Base-by-base conservation (phyloP, 1,140 invertebrate genomes). In the Diorhabda elongata region DNA sequence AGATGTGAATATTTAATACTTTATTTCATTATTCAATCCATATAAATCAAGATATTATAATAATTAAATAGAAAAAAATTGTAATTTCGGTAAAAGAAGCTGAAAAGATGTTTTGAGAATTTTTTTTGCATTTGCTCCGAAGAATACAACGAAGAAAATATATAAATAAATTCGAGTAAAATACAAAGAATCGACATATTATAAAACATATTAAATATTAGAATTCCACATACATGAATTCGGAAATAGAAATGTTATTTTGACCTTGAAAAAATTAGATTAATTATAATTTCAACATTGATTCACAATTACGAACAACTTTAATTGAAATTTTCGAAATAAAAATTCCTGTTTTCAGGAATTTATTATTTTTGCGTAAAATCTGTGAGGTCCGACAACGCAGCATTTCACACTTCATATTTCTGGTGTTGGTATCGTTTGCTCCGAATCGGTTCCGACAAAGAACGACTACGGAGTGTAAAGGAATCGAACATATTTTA, bases 401-500 rank as follows among this genome's bases (percentile, higher is more conserved):
- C 47, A 6, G 47, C 47, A 8, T 52, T 52, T n/a, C 47, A 52
- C n/a, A 52, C n/a, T n/a, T 8, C 47, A 52, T n/a, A 52, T 52
- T n/a, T 6, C n/a, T n/a, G n/a, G 6, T 52, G 47, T 52, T 52
- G 47, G 47, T n/a, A 8, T 6, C 47, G n/a, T 52, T n/a, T 52
- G n/a, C 47, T 52, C 47, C 47, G n/a, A 52, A n/a, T 52, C n/a
- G 47, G 47, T 2, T 52, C n/a, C n/a, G 6, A 52, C 47, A 8
- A 52, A 52, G 47, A n/a, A 52, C n/a, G 47, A n/a, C 6, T 52
- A 44, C 61, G 9, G n/a, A 5, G 42, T 4, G 61, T 44, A 8
- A 7, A 62, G n/a, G n/a, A 42, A 64, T 41, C 45, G 63, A 64
- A 64, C 63, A 64, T 7, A 64, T 52, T 52, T 52, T 52, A n/a